Conservation (phyloP, 2,888 invertebrate genomes). For the Scaptomyza caliginosa region DNA sequence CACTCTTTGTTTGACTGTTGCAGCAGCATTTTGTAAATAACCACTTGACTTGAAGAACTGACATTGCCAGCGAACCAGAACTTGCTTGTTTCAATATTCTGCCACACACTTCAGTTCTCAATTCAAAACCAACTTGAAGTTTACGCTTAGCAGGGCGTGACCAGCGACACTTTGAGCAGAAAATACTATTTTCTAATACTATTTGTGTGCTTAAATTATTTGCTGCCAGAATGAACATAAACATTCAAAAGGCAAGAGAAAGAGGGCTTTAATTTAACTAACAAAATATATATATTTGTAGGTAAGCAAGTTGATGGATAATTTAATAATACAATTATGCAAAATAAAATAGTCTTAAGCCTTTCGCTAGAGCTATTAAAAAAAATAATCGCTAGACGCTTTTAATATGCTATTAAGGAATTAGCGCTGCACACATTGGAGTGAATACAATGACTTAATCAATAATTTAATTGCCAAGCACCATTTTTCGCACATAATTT, state of each 20-base stretch:
- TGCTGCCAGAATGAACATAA: no score
- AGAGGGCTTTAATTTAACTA: no score
- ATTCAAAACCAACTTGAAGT: not conserved
- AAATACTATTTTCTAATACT: not conserved
- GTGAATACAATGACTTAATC: slow-evolving; percentile 26
- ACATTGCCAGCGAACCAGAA: not conserved
- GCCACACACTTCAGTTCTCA: not conserved
- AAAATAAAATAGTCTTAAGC: not conserved
- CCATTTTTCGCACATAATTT: slow-evolving; percentile 46
- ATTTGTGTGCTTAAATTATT: slow-evolving; percentile 1
- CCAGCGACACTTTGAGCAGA: not conserved
- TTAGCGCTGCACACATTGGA: not conserved
- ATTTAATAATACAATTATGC: no score
- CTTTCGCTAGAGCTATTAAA: not conserved
- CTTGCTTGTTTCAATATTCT: not conserved
- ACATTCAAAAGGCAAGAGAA: no score
- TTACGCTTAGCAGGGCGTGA: not conserved
- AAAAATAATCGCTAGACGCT: not conserved
- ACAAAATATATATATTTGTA: no score
- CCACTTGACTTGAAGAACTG: slow-evolving; percentile 23
- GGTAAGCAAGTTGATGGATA: no score
- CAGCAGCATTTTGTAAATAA: slow-evolving; percentile 23
- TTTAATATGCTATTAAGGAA: not conserved
- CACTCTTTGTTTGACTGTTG: slow-evolving; percentile 9
- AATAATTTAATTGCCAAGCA: slow-evolving; percentile 46